These are phyloP conservation scores for Eufriesea mexicana DNA, from an alignment of 1,140 invertebrate species.

Conservation along the genomic window DNA sequence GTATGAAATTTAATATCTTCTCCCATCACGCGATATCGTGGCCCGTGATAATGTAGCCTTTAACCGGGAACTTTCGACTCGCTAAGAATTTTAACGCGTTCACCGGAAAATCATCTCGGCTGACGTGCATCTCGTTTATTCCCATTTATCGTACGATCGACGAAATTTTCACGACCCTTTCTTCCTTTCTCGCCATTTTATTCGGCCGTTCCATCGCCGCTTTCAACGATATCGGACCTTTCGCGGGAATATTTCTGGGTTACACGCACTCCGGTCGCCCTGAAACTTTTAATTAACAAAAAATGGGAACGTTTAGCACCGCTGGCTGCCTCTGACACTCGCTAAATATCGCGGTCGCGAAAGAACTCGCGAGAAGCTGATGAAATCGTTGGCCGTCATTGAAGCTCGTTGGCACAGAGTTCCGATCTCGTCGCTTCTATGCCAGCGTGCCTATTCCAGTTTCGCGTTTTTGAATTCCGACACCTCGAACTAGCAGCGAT, in stretches of 20 bases:
- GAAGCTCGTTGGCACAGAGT: too few species aligned
- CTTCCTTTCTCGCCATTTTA: neutral
- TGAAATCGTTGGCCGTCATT: neutral
- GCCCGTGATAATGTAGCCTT: conserved; percentile 20
- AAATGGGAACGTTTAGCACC: neutral
- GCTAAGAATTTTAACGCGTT: neutral
- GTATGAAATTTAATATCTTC: conserved; percentile 37
- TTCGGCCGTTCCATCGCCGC: neutral
- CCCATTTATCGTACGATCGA: neutral
- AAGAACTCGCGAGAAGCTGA: neutral
- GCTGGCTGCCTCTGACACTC: neutral
- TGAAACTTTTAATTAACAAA: conserved; percentile 32
- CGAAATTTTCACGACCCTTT: neutral
- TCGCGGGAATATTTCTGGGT: neutral
- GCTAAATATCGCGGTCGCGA: neutral
- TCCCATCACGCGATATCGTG: neutral
- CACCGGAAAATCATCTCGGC: neutral
- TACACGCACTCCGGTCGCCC: neutral
- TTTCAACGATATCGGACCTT: neutral
- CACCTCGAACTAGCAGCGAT: neutral
- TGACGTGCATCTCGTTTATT: neutral
- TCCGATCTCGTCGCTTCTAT: neutral
- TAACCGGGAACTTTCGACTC: neutral
- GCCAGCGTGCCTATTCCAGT: neutral
- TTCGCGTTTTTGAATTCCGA: neutral